These are phyloP conservation scores for Linnaemya tessellans DNA, from an alignment of 2,888 invertebrate species.

Conservation along the genomic window DNA sequence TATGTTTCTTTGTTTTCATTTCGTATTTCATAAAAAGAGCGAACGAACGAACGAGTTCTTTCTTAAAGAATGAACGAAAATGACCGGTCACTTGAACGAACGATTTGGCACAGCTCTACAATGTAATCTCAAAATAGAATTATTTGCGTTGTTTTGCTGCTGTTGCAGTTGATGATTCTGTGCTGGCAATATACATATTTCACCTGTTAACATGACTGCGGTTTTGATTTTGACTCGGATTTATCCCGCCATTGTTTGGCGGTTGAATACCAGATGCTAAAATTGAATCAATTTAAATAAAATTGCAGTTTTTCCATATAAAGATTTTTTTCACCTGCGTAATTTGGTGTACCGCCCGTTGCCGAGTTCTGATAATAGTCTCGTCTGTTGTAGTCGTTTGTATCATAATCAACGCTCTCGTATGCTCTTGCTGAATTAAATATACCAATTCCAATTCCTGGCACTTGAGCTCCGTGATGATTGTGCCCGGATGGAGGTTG, in stretches of 20 bases:
- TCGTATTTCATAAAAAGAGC: no score
- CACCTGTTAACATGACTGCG: constrained; percentile 83
- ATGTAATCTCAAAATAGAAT: constrained; percentile 67
- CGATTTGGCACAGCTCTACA: no score
- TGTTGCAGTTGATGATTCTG: constrained; percentile 66
- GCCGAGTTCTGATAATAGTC: constrained; percentile 83
- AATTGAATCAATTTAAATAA: constrained; percentile 22
- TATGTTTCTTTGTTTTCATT: no score
- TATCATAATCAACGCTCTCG: constrained; percentile 81
- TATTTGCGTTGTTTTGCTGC: constrained; percentile 69
- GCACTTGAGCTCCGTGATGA: constrained; percentile 76
- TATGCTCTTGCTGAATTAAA: constrained; percentile 76
- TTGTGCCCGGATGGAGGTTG: constrained; percentile 74
- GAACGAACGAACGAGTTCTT: no score
- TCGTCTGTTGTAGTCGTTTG: constrained; percentile 80
- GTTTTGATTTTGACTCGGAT: constrained; percentile 82
- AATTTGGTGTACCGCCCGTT: constrained; percentile 74
- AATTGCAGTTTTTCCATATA: background rate
- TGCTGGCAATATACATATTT: constrained; percentile 80
- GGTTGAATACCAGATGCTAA: constrained; percentile 71
- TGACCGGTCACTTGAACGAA: no score
- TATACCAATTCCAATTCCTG: constrained; percentile 70
- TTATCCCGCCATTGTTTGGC: constrained; percentile 78
- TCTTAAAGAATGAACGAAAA: no score
- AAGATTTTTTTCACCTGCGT: constrained; percentile 77